These are phyloP conservation scores for Carollia perspicillata DNA, from an alignment of 2,113 vertebrate genomes.

Conservation along the genomic window DNA sequence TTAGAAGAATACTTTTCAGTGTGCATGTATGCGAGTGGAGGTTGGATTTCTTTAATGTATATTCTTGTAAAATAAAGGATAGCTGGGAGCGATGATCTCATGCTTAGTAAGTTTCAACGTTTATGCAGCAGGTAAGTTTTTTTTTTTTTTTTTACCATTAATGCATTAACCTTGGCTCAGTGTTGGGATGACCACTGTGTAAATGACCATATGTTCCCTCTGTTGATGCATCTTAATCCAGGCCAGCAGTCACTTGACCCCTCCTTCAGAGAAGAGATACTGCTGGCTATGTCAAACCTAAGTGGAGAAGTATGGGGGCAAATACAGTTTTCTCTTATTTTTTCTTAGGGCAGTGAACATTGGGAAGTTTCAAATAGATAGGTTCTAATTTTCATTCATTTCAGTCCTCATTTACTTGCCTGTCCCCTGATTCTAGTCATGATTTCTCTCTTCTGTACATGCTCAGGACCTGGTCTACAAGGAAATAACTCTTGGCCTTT, in stretches of 20 bases:
- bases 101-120: slow-evolving; percentile 36
- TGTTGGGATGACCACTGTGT: background rate
- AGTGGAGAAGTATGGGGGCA: background rate
- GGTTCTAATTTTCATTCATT: background rate
- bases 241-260: slow-evolving; percentile 47
- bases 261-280: slow-evolving; percentile 37
- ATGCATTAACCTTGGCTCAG: slow-evolving; percentile 31
- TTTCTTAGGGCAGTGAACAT: background rate
- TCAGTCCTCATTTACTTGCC: background rate
- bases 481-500: background rate
- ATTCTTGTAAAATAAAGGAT: slow-evolving; percentile 25
- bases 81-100: slow-evolving; percentile 1
- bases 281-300: slow-evolving; percentile 33
- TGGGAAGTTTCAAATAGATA: background rate
- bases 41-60: background rate
- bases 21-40: background rate
- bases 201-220: slow-evolving; percentile 39
- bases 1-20: background rate
- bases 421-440: background rate
- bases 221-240: slow-evolving; percentile 58
- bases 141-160: slow-evolving; percentile 34
- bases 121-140: background rate
- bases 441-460: background rate
- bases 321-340: background rate
- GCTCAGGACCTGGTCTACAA: background rate